These are phyloP conservation scores for Lordiphosa fenestrarum DNA, from an alignment of 2,888 invertebrate species.

Conservation along the genomic window DNA sequence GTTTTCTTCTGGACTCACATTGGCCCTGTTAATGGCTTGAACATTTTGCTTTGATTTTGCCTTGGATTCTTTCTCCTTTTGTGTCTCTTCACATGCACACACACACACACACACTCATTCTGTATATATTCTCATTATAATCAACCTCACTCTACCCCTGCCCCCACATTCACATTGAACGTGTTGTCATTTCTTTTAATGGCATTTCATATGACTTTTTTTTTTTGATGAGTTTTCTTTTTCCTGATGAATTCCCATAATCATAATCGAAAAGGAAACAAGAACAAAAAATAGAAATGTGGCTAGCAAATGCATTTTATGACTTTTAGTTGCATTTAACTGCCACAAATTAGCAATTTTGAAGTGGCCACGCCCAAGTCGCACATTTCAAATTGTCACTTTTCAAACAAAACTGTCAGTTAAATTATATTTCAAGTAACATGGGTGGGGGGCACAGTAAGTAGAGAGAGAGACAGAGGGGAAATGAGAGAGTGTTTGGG, in stretches of 20 bases:
- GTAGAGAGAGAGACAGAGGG: not conserved
- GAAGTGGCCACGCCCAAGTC: constrained; percentile 24
- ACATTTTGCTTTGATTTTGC: constrained; percentile 46
- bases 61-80: not conserved
- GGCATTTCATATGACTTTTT: constrained; percentile 43
- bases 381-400: constrained; percentile 52
- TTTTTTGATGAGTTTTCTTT: constrained; percentile 49
- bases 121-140: constrained; percentile 32
- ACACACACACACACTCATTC: constrained; percentile 15
- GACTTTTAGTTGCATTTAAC: constrained; percentile 46
- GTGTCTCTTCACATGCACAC: constrained; percentile 9
- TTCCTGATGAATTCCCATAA: constrained; percentile 33
- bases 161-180: constrained; percentile 36
- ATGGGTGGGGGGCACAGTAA: constrained; percentile 20
- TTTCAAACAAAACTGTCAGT: constrained; percentile 59
- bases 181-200: constrained; percentile 67
- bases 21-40: constrained; percentile 53
- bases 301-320: constrained; percentile 61
- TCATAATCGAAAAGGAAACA: constrained; percentile 27
- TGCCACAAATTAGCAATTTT: constrained; percentile 52
- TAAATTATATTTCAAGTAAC: constrained; percentile 57
- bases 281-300: constrained; percentile 1
- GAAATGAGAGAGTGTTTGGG: constrained; percentile 5
- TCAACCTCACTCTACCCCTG: constrained; percentile 25
- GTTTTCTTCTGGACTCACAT: not conserved